These are phyloP conservation scores for Patiria miniata DNA, from an alignment of 35 echinoderm and acorn worm genomes.

Conservation along the genomic window DNA sequence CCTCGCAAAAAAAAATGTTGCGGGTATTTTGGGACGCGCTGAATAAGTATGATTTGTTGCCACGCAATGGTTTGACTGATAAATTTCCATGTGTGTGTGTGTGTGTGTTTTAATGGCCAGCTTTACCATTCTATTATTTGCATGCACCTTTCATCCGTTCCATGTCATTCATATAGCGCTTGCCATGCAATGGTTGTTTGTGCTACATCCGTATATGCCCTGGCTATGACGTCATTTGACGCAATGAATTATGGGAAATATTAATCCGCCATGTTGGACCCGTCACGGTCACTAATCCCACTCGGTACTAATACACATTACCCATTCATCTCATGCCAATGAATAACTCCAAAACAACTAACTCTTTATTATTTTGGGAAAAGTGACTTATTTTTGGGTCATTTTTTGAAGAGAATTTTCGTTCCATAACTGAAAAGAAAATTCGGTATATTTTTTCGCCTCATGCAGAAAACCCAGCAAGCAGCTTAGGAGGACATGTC, in stretches of 20 bases:
- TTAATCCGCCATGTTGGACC: neutral
- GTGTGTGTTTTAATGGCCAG: no score
- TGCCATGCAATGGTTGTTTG: neutral
- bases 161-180: no score
- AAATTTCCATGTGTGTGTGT: no score
- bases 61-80: no score
- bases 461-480: conserved; percentile 16
- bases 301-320: conserved; percentile 12
- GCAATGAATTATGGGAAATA: conserved; percentile 18
- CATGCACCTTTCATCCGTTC: no score
- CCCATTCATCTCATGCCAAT: neutral
- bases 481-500: conserved; percentile 26
- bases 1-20: no score
- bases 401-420: neutral
- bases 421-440: neutral
- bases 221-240: neutral
- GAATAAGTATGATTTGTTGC: no score
- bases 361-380: no score
- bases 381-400: no score
- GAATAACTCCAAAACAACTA: neutral
- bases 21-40: no score
- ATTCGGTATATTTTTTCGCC: conserved; percentile 29
- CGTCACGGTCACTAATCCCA: neutral
- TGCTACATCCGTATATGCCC: neutral
- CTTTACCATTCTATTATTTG: no score